Evolutionary conservation across 2,113 vertebrate species (phyloP).

Genomic region (Apistogramma diplotaenia): DNA sequence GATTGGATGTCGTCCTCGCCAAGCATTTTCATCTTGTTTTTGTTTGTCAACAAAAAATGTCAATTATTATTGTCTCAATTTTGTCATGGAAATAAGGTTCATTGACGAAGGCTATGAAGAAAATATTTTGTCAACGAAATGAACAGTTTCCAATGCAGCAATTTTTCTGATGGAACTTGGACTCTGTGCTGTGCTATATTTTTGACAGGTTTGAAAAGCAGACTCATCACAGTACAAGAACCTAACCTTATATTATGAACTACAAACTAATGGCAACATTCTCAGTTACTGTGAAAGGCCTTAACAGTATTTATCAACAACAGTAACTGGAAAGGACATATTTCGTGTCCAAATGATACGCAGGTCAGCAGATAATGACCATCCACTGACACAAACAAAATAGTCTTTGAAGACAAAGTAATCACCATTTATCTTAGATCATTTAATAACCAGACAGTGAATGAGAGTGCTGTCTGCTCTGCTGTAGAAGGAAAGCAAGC

Average conservation of each 20-base stretch:
- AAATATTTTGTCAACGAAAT: too few relatives aligned
- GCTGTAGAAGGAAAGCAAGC: constrained; percentile 3
- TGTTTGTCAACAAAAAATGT: too few relatives aligned
- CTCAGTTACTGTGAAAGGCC: not conserved
- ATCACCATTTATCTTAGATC: constrained; percentile 38
- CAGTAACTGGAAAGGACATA: not conserved
- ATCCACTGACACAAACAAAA: constrained; percentile 16
- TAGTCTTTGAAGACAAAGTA: constrained; percentile 21
- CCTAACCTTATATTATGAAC: not conserved
- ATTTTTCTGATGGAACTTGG: not conserved
- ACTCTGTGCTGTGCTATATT: not conserved
- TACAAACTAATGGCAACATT: not conserved
- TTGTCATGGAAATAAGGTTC: too few relatives aligned
- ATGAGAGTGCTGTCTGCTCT: constrained; percentile 6
- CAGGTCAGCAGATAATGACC: constrained; percentile 18
- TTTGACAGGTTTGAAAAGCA: not conserved
- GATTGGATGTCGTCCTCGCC: too few relatives aligned
- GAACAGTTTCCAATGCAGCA: too few relatives aligned
- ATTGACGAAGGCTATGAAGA: too few relatives aligned
- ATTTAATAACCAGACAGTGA: constrained; percentile 52
- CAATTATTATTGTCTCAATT: too few relatives aligned
- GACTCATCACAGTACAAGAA: not conserved
- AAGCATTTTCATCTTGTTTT: too few relatives aligned
- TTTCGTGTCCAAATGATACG: constrained; percentile 7
- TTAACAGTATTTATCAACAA: not conserved